These are phyloP conservation scores for Galagoides demidoff DNA, from an alignment of 2,797 vertebrate species.

Conservation along the genomic window DNA sequence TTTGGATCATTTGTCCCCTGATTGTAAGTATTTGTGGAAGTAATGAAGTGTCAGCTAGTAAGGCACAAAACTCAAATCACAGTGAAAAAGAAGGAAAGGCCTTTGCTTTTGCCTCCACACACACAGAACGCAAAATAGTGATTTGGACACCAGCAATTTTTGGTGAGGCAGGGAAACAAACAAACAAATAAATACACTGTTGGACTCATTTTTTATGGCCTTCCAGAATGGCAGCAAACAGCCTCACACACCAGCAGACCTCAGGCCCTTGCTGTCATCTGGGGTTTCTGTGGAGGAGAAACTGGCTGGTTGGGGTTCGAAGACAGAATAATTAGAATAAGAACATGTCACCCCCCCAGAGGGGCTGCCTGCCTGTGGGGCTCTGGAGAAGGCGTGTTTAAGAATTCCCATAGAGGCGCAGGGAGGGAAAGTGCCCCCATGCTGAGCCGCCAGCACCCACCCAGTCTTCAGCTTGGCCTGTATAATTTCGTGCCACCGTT, in stretches of 20 bases:
- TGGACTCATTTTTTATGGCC: not conserved
- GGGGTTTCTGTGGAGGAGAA: not conserved
- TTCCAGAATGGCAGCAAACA: not conserved
- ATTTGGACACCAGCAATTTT: not conserved
- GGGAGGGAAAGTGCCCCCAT: conserved; percentile 56
- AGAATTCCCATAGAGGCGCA: conserved; percentile 58
- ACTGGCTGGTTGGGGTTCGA: conserved; percentile 21
- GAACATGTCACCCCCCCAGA: not conserved
- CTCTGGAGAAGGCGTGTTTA: conserved; percentile 48
- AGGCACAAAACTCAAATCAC: not conserved
- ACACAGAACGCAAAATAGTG: not conserved
- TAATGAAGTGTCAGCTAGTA: too few species aligned
- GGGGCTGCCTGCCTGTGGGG: conserved; percentile 23
- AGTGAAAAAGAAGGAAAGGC: not conserved
- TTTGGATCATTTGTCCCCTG: not conserved
- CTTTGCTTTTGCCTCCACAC: not conserved
- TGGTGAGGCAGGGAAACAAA: not conserved
- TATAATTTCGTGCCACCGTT: conserved; percentile 63
- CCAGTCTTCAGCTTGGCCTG: conserved; percentile 42
- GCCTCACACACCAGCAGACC: not conserved
- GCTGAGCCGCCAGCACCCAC: not conserved
- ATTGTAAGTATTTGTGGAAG: not conserved
- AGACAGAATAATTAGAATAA: conserved; percentile 59
- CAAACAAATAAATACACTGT: not conserved
- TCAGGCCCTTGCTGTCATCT: not conserved